A percentile compares a stretch with the other conserved stretches of the same genome.
These are phyloP conservation scores for Uropsilus gracilis DNA, from an alignment of 2,113 vertebrate species.

Conservation along the genomic window DNA sequence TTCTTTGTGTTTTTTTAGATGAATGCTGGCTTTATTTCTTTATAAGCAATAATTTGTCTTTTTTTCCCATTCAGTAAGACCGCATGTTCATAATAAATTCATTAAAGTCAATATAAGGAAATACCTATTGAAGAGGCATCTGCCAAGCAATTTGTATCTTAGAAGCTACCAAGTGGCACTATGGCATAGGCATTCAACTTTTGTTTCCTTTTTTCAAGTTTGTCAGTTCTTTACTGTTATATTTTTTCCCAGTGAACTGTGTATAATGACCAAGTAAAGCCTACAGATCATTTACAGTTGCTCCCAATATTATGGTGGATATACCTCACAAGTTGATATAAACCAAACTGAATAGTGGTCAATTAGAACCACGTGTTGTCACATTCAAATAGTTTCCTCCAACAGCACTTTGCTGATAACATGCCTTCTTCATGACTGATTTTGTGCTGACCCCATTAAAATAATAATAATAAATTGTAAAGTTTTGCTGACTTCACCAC, in stretches of 20 bases:
- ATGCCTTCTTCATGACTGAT: conserved; percentile 62
- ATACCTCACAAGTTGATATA: conserved; percentile 56
- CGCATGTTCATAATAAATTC: conserved; percentile 65
- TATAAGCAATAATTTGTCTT: conserved; percentile 62
- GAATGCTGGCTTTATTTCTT: conserved; percentile 66
- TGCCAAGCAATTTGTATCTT: conserved; percentile 58
- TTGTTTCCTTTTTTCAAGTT: conserved; percentile 78
- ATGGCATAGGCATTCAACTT: conserved; percentile 80
- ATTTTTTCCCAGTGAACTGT: conserved; percentile 57
- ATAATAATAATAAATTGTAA: conserved; percentile 62
- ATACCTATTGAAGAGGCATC: conserved; percentile 3
- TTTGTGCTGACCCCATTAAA: conserved; percentile 72
- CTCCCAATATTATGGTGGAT: conserved; percentile 53
- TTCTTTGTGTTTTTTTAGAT: too few species aligned
- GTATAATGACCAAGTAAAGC: conserved; percentile 62
- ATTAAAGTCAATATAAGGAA: conserved; percentile 68
- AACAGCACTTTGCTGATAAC: conserved; percentile 77
- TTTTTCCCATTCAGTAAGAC: conserved; percentile 39
- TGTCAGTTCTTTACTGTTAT: conserved; percentile 73
- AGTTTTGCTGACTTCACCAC: conserved; percentile 88
- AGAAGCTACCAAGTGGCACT: conserved; percentile 75
- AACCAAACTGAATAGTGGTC: conserved; percentile 73
- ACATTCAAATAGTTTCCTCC: conserved; percentile 77
- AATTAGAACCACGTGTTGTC: conserved; percentile 71
- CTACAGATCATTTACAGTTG: conserved; percentile 55